These are phyloP conservation scores for Dendrocincla fuliginosa DNA, from an alignment of 2,797 vertebrate genomes.

Conservation along the genomic window DNA sequence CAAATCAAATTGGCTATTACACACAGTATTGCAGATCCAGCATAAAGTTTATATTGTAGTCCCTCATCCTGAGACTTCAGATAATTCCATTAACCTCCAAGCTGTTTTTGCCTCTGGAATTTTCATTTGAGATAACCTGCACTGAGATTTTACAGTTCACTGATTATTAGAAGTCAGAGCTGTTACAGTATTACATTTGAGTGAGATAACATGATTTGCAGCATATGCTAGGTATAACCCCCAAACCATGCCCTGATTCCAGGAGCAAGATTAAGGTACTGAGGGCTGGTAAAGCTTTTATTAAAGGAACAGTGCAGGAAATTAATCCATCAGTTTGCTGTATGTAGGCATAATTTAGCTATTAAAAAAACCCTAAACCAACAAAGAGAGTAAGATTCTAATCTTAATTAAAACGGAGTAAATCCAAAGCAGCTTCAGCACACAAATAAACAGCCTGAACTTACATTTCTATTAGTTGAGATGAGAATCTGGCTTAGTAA, in stretches of 20 bases:
- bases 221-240: not conserved
- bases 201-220: conserved; percentile 39
- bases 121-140: conserved; percentile 34
- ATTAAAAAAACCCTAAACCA: not conserved
- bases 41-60: not conserved
- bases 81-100: conserved; percentile 37
- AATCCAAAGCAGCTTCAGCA: not conserved
- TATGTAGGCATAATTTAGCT: not conserved
- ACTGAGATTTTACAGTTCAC: conserved; percentile 30
- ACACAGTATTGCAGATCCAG: not conserved
- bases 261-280: not conserved
- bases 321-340: not conserved
- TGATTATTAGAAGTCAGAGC: conserved; percentile 30
- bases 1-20: not conserved
- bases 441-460: not conserved
- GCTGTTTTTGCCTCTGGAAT: conserved; percentile 12
- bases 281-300: not conserved
- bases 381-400: conserved; percentile 4
- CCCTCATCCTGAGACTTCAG: not conserved
- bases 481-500: not conserved
- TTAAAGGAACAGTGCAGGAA: not conserved
- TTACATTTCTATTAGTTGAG: not conserved
- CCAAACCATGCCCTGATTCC: not conserved
- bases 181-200: not conserved
- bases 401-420: conserved; percentile 48